These are phyloP conservation scores for Tenthredo scrophulariae DNA, from an alignment of 2,888 invertebrate species.

Conservation along the genomic window DNA sequence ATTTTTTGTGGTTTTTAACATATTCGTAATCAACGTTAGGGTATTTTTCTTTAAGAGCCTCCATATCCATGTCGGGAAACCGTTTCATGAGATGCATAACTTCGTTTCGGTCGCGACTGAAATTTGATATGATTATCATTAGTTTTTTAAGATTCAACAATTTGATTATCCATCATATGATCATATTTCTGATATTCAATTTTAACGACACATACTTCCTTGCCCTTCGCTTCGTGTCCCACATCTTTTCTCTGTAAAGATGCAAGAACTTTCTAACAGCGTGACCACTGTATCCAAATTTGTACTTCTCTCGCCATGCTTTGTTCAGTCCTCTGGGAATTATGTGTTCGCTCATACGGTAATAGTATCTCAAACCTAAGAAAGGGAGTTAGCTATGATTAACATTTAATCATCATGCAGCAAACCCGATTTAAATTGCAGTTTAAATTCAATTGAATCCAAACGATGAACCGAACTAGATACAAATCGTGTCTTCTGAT, in stretches of 20 bases:
- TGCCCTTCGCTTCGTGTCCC: slow-evolving; percentile 81
- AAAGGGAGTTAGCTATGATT: slow-evolving; percentile 53
- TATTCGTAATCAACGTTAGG: slow-evolving; percentile 88
- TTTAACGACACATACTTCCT: slow-evolving; percentile 78
- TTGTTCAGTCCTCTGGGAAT: slow-evolving; percentile 85
- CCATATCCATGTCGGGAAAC: slow-evolving; percentile 88
- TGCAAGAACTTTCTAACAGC: slow-evolving; percentile 84
- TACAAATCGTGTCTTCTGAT: background rate
- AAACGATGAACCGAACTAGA: background rate
- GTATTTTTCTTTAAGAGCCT: slow-evolving; percentile 85
- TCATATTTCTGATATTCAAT: background rate
- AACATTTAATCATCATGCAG: slow-evolving; percentile 38
- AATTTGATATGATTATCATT: slow-evolving; percentile 57
- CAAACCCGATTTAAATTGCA: background rate
- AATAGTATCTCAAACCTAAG: slow-evolving; percentile 72
- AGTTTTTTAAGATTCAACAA: background rate
- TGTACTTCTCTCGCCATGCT: slow-evolving; percentile 82
- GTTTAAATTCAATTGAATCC: background rate
- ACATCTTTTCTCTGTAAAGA: slow-evolving; percentile 84
- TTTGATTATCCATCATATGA: background rate
- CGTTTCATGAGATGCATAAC: slow-evolving; percentile 80
- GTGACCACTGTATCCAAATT: slow-evolving; percentile 80
- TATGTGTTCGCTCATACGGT: slow-evolving; percentile 81
- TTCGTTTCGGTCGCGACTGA: slow-evolving; percentile 70
- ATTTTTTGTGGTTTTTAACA: slow-evolving; percentile 81